Conservation (phyloP, 2,113 vertebrate species). For the Macrotus californicus region DNA sequence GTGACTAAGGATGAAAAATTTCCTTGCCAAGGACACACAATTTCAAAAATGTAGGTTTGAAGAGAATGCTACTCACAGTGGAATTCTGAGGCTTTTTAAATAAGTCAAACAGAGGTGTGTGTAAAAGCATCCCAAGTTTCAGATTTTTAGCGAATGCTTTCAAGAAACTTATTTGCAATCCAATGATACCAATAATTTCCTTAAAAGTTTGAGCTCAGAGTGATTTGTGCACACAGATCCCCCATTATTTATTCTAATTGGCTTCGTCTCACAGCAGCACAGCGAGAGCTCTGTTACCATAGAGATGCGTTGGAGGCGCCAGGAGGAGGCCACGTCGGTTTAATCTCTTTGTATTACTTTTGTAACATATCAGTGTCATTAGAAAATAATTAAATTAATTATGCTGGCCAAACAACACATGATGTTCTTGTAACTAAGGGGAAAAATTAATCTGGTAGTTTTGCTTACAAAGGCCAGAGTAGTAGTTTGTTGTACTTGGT, state of each 20-base stretch:
- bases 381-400: slow-evolving; percentile 61
- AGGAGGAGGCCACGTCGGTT: not conserved
- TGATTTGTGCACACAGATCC: not conserved
- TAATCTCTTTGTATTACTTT: slow-evolving; percentile 8
- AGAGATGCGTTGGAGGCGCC: slow-evolving; percentile 12
- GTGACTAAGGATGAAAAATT: not conserved
- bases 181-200: slow-evolving; percentile 20
- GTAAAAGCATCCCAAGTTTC: not conserved
- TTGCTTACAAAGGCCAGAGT: not conserved
- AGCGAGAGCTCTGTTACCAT: slow-evolving; percentile 41
- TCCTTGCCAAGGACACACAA: not conserved
- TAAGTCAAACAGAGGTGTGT: not conserved
- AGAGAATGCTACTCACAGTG: not conserved
- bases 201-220: not conserved
- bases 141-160: slow-evolving; percentile 2
- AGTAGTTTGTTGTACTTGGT: not conserved
- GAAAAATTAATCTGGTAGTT: slow-evolving; percentile 36
- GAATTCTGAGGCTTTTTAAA: not conserved
- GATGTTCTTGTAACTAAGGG: not conserved
- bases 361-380: slow-evolving; percentile 28
- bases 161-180: not conserved
- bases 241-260: slow-evolving; percentile 53
- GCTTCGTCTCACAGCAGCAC: slow-evolving; percentile 12
- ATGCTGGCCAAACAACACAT: slow-evolving; percentile 34
- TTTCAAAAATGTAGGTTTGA: not conserved